Base-by-base conservation (phyloP, 92 coral and sea anemone genomes). In the Paramuricea clavata region DNA sequence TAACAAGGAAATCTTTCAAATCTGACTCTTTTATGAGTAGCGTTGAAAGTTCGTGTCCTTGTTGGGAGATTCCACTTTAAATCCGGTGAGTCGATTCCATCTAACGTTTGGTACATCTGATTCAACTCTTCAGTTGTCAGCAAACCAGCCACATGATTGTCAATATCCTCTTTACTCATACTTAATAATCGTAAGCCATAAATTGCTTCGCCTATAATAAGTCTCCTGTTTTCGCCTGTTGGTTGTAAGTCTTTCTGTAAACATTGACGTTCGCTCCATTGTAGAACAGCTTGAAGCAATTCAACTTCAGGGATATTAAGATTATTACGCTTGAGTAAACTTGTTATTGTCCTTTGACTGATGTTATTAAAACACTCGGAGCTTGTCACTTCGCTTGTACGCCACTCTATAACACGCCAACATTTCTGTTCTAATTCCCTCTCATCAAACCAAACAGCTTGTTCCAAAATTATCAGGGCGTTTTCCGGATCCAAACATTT, bases 111-210 rank as follows among this genome's bases (percentile, higher is more conserved):
- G 75, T 90, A 68, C 33, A 94, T 35, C 61, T 79, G 80, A 30
- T 83, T 77, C 49, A 89, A 41, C 74, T 94, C 98, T 30, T 93
- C 93, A 6, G 82, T 85, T 0, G 50, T 56, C 11, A 94, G 90
- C 23, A 92, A 74, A 44, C 83, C 60, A 12, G 93, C 59, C 3
- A 93, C 95, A 78, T 59, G 54, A n/a, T 77, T 72, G 33, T 72
- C 82, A 32, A 92, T 76, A 52, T 92, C 94, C 34, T 77, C 87
- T 54, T 89, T 87, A 0, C 91, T 76, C 94, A 92, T 94, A 54
- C 90, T 79, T 0, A 94, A 94, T 71, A 93, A 94, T 57, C 95
- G 95, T 31, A 93, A 86, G 19, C 78, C 78, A 42, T 85, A 52
- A 59, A 90, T 76, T 1, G 11, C 22, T 6, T 76, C 85, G 21